phyloP scores from a whole-genome alignment of 2,797 vertebrate species.

The Urophycis tenuis region DNA sequence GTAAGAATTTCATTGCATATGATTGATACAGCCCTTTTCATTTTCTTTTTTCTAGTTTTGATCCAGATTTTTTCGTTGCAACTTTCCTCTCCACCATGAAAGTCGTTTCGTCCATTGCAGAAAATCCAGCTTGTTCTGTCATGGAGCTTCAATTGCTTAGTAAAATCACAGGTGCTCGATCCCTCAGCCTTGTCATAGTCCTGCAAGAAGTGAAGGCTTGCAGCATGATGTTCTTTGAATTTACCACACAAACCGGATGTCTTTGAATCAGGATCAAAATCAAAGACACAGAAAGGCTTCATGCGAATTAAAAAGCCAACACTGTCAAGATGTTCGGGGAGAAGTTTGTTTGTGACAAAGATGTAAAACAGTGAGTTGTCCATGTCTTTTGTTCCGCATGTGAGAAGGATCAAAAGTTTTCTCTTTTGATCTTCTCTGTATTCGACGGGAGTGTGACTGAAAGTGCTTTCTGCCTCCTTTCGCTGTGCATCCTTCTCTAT shows the following conservation, averaged over 20 bases:
- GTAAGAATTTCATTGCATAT: conserved; percentile 68
- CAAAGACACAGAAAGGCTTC: conserved; percentile 72
- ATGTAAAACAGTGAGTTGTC: conserved; percentile 62
- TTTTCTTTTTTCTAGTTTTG: conserved; percentile 56
- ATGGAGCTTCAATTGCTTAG: conserved; percentile 49
- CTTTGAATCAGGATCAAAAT: conserved; percentile 68
- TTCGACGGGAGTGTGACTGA: not conserved
- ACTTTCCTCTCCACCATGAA: conserved; percentile 41
- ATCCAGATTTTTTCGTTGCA: conserved; percentile 67
- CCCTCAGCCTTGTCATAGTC: conserved; percentile 55
- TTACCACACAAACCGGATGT: conserved; percentile 54
- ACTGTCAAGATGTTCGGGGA: conserved; percentile 31
- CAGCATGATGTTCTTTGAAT: conserved; percentile 56
- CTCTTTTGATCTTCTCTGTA: conserved; percentile 35
- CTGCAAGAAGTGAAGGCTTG: conserved; percentile 56
- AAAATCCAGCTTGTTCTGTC: conserved; percentile 70
- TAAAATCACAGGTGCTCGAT: conserved; percentile 30
- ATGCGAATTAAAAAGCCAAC: conserved; percentile 62
- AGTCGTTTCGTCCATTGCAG: conserved; percentile 64
- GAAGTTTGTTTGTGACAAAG: conserved; percentile 65
- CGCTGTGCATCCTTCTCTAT: conserved; percentile 55
- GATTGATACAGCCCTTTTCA: conserved; percentile 58
- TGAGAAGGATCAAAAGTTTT: conserved; percentile 44
- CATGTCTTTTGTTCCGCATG: conserved; percentile 55
- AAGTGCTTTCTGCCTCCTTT: conserved; percentile 54